Percentiles rank a stretch among this genome's conserved stretches.
Conservation (phyloP, 1,140 invertebrate genomes). For the Homarus americanus region DNA sequence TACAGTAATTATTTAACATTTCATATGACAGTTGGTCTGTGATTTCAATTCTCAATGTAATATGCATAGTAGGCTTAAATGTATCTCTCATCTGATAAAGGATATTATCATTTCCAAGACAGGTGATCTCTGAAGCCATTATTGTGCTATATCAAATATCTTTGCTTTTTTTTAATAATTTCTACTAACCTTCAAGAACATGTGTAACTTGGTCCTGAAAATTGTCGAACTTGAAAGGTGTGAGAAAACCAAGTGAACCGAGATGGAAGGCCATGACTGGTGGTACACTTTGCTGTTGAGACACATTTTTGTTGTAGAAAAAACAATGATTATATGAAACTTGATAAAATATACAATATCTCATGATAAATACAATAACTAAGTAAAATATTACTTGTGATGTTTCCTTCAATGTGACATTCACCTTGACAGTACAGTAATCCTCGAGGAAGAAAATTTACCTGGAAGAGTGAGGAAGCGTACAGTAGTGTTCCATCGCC, state of each 20-base stretch:
- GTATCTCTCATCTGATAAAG: too few species aligned
- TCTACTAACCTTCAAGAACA: conserved; percentile 74
- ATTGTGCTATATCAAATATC: too few species aligned
- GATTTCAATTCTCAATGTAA: too few species aligned
- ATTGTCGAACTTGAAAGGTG: conserved; percentile 96
- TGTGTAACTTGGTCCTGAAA: conserved; percentile 91
- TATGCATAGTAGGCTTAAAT: too few species aligned
- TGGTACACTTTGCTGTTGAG: conserved; percentile 95
- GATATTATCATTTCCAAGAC: too few species aligned
- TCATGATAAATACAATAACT: neutral
- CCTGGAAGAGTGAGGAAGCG: conserved; percentile 93
- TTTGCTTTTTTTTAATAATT: too few species aligned
- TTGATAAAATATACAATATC: too few species aligned
- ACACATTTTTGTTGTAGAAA: too few species aligned
- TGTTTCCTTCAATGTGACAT: too few species aligned
- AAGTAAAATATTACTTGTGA: neutral
- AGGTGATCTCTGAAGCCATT: too few species aligned
- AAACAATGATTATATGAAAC: neutral
- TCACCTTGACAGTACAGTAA: neutral
- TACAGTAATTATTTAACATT: too few species aligned
- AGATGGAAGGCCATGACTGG: conserved; percentile 99
- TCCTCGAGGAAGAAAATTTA: conserved; percentile 75
- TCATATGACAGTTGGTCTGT: too few species aligned
- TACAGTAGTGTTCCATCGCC: conserved; percentile 98
- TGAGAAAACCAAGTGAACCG: conserved; percentile 97